Evolutionary conservation across 1,140 invertebrate species (phyloP).

Genomic region (Colletes gigas): DNA sequence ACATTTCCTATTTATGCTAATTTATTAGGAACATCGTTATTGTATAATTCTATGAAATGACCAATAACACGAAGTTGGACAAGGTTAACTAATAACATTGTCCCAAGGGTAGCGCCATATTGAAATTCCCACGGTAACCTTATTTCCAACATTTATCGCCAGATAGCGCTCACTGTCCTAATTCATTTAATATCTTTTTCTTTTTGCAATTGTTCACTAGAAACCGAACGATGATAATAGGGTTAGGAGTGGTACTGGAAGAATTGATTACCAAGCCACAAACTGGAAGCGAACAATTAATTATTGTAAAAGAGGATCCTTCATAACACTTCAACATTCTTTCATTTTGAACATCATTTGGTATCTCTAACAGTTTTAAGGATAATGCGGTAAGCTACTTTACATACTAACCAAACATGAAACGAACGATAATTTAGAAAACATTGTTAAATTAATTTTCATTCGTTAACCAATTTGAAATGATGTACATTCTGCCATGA

Average conservation of each 20-base stretch:
- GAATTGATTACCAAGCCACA: not conserved
- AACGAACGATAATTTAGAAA: too few relatives aligned
- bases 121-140: not conserved
- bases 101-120: conserved; percentile 45
- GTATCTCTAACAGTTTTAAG: too few relatives aligned
- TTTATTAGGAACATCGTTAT: conserved; percentile 1
- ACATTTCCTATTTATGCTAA: not conserved
- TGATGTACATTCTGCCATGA: too few relatives aligned
- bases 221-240: not conserved
- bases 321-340: too few relatives aligned
- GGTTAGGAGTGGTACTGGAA: not conserved
- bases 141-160: not conserved
- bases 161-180: conserved; percentile 28
- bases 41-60: not conserved
- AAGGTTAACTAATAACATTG: conserved; percentile 46
- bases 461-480: too few relatives aligned
- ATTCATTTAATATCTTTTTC: not conserved
- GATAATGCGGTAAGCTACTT: too few relatives aligned
- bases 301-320: not conserved
- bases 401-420: too few relatives aligned
- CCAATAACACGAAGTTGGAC: not conserved
- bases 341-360: too few relatives aligned
- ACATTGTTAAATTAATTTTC: too few relatives aligned
- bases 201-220: not conserved
- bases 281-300: not conserved